phyloP scores from a whole-genome alignment of 2,888 invertebrate genomes.

The Coleophora flavipennella region DNA sequence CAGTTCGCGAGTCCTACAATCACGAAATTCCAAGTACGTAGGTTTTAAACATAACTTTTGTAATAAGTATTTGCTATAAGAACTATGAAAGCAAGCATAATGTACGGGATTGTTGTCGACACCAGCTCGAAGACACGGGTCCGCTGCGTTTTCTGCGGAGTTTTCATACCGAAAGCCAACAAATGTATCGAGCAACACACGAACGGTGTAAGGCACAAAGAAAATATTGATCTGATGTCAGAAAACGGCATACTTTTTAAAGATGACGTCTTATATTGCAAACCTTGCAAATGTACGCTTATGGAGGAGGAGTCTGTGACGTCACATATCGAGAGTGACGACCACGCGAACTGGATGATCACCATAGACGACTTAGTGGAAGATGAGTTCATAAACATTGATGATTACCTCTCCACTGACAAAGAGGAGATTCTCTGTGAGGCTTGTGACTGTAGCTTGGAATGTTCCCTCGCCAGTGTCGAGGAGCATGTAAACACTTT shows the following conservation, averaged over 20 bases:
- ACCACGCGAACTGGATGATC: slow-evolving; percentile 43
- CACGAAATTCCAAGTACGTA: slow-evolving; percentile 15
- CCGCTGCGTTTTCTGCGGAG: slow-evolving; percentile 48
- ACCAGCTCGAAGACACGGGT: slow-evolving; percentile 44
- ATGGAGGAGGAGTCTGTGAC: slow-evolving; percentile 34
- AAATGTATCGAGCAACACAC: slow-evolving; percentile 52
- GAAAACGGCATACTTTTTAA: slow-evolving; percentile 37
- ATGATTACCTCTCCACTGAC: slow-evolving; percentile 34
- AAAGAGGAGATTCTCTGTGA: slow-evolving; percentile 39
- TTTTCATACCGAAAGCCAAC: slow-evolving; percentile 44
- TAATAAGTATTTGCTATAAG: not conserved
- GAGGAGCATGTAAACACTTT: slow-evolving; percentile 41
- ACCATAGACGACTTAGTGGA: slow-evolving; percentile 42
- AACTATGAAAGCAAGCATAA: slow-evolving; percentile 42
- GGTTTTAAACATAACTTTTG: slow-evolving; percentile 2
- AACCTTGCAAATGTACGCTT: slow-evolving; percentile 34
- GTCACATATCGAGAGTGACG: slow-evolving; percentile 36
- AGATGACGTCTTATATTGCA: slow-evolving; percentile 35
- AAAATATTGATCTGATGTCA: slow-evolving; percentile 39
- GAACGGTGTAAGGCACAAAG: slow-evolving; percentile 45
- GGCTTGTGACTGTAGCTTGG: slow-evolving; percentile 30
- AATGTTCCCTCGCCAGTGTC: slow-evolving; percentile 31
- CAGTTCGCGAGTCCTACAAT: slow-evolving; percentile 12
- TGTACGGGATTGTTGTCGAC: slow-evolving; percentile 40
- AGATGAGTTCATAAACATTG: slow-evolving; percentile 42